Base-by-base conservation (phyloP, 2,797 vertebrate genomes). In the Novumbra hubbsi region DNA sequence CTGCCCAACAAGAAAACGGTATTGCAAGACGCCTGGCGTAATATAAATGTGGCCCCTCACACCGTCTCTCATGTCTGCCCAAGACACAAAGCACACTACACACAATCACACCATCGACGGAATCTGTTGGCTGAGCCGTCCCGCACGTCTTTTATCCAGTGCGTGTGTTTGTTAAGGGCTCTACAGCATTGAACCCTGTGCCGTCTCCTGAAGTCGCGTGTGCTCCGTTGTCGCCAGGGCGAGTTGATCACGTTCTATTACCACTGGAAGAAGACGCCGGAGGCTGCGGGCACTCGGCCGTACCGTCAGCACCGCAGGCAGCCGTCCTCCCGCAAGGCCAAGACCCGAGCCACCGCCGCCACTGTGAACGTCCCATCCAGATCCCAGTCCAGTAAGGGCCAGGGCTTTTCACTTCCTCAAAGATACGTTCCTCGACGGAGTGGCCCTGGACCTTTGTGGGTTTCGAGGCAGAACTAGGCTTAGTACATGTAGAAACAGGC, bases 251-350 rank as follows among this genome's bases (percentile, higher is more conserved):
- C 96, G 68, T 99, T 99, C 90, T 99, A 99, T 81, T 99, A 99
- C 93, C 98, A 99, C 88, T 99, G 98, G 98, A 99, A 99, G 93
- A 99, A 98, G 90, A 98, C 97, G 27, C 97, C 98, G 0, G 98
- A 99, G 83, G 98, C 97, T 0, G 95, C 96, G 52, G 96, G 96
- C 80, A 97, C 96, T 3, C 94, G 97, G 77, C 96, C 97, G 64
- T 97, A 98, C 81, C 94, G 98, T n/a, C 92, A 98, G 83, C 97
- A 98, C 70, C 96, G 97, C 4, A 91, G 96, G 15, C 97, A 99
- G 90, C 96, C 97, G 0, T 96, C 96, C 73, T 97, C 97, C 83
- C 94, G 98, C 82, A 96, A 98, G 86, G 98, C 97, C 68, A 99
- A 99, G 92, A 98, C 97, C 30, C 97, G 96, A 71, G 98, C 97